Evolutionary conservation across 2,113 vertebrate species (phyloP).

Genomic region (Nymphicus hollandicus): DNA sequence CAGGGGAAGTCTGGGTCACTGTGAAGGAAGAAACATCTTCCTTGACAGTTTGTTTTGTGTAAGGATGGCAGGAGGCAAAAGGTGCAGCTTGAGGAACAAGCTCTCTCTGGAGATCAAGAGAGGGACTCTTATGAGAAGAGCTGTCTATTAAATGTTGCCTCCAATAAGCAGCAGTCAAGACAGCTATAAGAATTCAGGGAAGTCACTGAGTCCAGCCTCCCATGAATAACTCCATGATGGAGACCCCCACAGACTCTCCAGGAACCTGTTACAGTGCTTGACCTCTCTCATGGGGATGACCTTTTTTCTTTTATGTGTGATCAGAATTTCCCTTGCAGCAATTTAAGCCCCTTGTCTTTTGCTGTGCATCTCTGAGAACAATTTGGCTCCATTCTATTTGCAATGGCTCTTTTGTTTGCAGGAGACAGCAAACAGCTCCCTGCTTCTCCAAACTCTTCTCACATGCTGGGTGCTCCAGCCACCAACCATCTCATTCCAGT

Average conservation of each 20-base stretch:
- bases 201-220: neutral
- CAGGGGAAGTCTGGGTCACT: neutral
- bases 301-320: neutral
- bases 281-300: neutral
- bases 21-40: neutral
- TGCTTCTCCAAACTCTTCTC: neutral
- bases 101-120: neutral
- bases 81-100: neutral
- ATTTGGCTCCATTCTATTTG: neutral
- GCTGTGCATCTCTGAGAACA: neutral
- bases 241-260: neutral
- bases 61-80: neutral
- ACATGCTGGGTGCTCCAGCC: neutral
- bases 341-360: neutral
- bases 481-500: neutral
- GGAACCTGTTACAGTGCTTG: neutral
- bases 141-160: neutral
- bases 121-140: neutral
- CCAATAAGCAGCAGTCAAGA: neutral
- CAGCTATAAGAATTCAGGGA: neutral
- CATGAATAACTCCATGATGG: neutral
- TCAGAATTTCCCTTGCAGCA: neutral
- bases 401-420: neutral
- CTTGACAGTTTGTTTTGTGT: neutral
- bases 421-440: neutral